Conservation (phyloP, 2,888 invertebrate species). For the Incurvaria masculella region DNA sequence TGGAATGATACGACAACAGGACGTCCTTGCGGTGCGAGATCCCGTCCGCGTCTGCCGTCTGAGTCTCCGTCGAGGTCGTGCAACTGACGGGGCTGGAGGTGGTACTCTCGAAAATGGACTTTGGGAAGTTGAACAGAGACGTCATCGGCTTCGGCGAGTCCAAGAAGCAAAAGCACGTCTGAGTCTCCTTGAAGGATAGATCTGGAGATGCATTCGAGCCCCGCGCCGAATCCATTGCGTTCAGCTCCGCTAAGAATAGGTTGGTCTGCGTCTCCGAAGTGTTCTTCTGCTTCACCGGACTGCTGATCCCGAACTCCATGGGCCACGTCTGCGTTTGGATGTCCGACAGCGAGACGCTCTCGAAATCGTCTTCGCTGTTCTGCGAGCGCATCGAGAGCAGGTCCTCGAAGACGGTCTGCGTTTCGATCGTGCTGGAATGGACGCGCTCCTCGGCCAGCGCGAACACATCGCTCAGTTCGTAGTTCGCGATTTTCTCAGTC, state of each 20-base stretch:
- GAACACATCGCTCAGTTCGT: not conserved
- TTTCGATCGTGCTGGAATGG: conserved; percentile 19
- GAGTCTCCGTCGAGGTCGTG: conserved; percentile 36
- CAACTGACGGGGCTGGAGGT: conserved; percentile 27
- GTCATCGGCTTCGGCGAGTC: conserved; percentile 27
- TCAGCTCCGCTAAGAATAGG: conserved; percentile 4
- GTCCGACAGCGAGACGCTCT: conserved; percentile 36
- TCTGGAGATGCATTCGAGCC: conserved; percentile 24
- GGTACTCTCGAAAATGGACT: conserved; percentile 26
- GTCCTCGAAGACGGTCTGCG: conserved; percentile 41
- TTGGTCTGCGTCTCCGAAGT: conserved; percentile 24
- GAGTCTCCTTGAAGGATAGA: conserved; percentile 40
- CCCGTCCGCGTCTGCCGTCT: conserved; percentile 25
- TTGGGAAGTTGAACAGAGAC: not conserved
- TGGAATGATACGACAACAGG: conserved; percentile 28
- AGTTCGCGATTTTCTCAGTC: conserved; percentile 31
- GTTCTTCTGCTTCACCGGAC: conserved; percentile 34
- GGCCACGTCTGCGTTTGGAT: conserved; percentile 47
- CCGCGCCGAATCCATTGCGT: not conserved
- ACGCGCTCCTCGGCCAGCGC: not conserved
- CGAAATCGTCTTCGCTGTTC: conserved; percentile 39
- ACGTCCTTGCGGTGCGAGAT: conserved; percentile 24
- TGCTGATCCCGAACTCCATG: conserved; percentile 31
- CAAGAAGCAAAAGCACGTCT: conserved; percentile 36
- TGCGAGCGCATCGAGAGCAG: conserved; percentile 33